phyloP scores from a whole-genome alignment of 1,140 invertebrate genomes.

The Hypsibius dujardini region DNA sequence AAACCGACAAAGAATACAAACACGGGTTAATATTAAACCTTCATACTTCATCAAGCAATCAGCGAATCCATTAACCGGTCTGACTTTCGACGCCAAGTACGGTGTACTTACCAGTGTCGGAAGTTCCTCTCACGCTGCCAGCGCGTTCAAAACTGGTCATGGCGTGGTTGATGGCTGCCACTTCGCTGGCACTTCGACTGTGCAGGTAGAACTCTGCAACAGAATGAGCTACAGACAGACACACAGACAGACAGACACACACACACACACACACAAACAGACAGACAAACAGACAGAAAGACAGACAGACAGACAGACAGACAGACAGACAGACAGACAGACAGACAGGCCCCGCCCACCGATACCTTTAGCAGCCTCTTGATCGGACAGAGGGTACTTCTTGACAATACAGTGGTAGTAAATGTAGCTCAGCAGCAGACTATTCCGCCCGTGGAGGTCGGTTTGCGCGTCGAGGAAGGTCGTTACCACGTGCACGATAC shows the following conservation, averaged over 20 bases:
- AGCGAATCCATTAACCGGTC: too few species aligned
- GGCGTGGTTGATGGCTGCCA: constrained; percentile 8
- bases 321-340: constrained; percentile 1
- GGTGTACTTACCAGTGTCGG: not conserved
- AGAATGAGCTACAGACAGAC: too few species aligned
- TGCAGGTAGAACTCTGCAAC: constrained; percentile 12
- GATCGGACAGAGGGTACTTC: not conserved
- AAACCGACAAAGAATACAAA: too few species aligned
- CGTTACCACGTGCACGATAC: constrained; percentile 12
- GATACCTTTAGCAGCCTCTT: constrained; percentile 12
- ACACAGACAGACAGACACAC: too few species aligned
- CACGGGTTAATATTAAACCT: too few species aligned
- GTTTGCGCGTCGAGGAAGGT: constrained; percentile 48
- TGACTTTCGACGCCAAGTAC: too few species aligned
- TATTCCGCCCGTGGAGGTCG: constrained; percentile 64
- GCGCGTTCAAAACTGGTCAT: constrained; percentile 7
- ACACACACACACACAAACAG: too few species aligned
- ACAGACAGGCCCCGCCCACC: constrained; percentile 18
- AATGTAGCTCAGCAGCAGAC: constrained; percentile 60
- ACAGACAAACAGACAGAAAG: too few species aligned
- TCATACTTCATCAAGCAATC: too few species aligned
- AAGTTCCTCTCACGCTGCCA: constrained; percentile 9
- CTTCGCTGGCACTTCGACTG: constrained; percentile 10
- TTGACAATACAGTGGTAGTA: constrained; percentile 52
- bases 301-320: too few species aligned